Percentiles rank a stretch among this genome's conserved stretches.
These are phyloP conservation scores for Epistrophella euchroma DNA, from an alignment of 2,888 invertebrate genomes.

Conservation along the genomic window DNA sequence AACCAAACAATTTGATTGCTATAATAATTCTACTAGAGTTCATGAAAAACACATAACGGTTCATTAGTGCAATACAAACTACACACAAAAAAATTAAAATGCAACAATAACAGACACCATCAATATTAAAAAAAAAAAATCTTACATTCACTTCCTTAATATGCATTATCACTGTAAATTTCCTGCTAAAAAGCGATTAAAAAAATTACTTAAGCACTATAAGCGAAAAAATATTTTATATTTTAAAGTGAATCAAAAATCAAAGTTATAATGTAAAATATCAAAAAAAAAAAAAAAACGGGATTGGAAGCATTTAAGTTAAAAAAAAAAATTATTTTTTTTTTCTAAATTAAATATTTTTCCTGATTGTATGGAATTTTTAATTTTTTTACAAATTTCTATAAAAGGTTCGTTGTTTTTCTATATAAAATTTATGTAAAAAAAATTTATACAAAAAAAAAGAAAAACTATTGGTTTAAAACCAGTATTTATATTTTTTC, in stretches of 20 bases:
- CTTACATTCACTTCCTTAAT: slow-evolving; percentile 39
- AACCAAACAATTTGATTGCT: neutral
- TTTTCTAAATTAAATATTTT: slow-evolving; percentile 34
- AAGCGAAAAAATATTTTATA: slow-evolving; percentile 33
- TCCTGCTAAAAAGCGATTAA: slow-evolving; percentile 41
- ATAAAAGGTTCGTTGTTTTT: slow-evolving; percentile 46
- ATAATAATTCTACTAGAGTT: neutral
- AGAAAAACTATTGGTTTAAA: neutral
- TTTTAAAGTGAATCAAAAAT: slow-evolving; percentile 13
- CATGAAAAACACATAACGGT: slow-evolving; percentile 23
- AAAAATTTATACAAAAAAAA: slow-evolving; percentile 20
- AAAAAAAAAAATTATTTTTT: neutral
- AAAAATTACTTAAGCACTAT: slow-evolving; percentile 41
- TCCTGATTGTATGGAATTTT: slow-evolving; percentile 69
- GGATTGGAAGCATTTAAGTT: neutral
- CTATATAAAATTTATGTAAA: slow-evolving; percentile 25
- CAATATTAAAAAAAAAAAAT: slow-evolving; percentile 29
- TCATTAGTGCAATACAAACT: slow-evolving; percentile 30
- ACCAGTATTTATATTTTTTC: slow-evolving; percentile 34
- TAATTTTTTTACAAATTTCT: slow-evolving; percentile 11
- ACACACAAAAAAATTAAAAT: slow-evolving; percentile 23
- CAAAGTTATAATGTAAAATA: neutral
- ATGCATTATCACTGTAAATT: slow-evolving; percentile 19
- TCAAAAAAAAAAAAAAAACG: slow-evolving; percentile 10
- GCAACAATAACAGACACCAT: slow-evolving; percentile 29